Evolutionary conservation across 2,888 invertebrate species (phyloP), one percentile per base, ranked within the genome.

Genomic region (Kuschelorhynchus macadamiae): DNA sequence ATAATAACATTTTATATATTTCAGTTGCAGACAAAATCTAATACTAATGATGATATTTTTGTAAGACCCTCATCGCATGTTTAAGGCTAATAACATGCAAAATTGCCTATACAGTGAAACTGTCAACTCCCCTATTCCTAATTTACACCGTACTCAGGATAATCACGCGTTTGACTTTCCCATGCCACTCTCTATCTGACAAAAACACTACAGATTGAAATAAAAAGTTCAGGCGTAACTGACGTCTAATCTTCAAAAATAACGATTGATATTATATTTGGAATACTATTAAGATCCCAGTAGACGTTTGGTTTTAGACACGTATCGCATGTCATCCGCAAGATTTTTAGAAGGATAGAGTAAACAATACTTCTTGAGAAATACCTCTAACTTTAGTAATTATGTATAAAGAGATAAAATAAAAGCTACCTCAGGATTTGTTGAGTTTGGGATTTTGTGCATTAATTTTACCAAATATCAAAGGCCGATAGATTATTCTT

Each of bases 111-210:
- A 44, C 44, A 59, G 49, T 49, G 49, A 59, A 47, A 61, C 46
- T 46, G 42, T n/a, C 21, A 61, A 52, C 61, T 50, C 50, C 57
- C 56, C 50, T 39, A 44, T 41, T 57, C 57, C 46, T 49, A 57
- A 57, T 50, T 63, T 63, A 56, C 63, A 56, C 56, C 36, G 49
- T 63, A 18, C 49, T 63, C 47, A 36, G 39, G 47, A 63, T 63
- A 63, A 63, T 63, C 46, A 63, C 56, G 56, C 56, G 46, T 56
- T 63, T 63, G 44, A 62, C 44, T 44, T 63, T 59, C 56, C 47
- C 20, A 63, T 49, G 44, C 47, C 47, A 55, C 32, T 63, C 46
- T 63, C 41, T 17, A 18, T 53, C 63, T 63, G 63, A 55, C 63
- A 63, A 63, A 63, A 56, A 63, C 63, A 63, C 39, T 56, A 49